Conservation (phyloP, 2,113 vertebrate genomes). For the Hippocampus barbouri region DNA sequence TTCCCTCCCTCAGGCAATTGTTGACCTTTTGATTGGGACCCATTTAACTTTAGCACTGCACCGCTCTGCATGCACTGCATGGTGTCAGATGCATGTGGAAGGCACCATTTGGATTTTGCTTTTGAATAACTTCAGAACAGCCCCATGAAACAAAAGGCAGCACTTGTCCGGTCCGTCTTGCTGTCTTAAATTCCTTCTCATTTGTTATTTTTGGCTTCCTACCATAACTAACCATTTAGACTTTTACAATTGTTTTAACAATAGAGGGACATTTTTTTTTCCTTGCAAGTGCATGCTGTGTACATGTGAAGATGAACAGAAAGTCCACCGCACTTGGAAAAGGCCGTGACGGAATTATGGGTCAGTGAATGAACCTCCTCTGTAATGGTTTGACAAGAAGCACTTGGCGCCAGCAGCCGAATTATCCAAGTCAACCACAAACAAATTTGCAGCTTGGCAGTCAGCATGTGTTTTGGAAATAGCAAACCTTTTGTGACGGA, state of each 20-base stretch:
- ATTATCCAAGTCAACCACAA: neutral
- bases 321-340: neutral
- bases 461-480: neutral
- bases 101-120: neutral
- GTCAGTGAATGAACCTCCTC: neutral
- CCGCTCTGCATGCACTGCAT: neutral
- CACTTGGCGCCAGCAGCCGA: neutral
- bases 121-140: neutral
- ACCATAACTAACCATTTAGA: neutral
- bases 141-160: neutral
- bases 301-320: neutral
- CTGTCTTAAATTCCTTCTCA: neutral
- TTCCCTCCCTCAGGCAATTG: neutral
- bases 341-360: neutral
- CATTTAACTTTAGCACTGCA: neutral
- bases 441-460: neutral
- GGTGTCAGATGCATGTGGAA: neutral
- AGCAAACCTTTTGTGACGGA: constrained; percentile 7
- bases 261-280: neutral
- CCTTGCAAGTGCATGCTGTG: neutral
- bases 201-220: neutral
- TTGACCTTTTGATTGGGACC: constrained; percentile 1
- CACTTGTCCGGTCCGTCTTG: neutral
- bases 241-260: neutral
- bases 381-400: neutral